phyloP scores from a whole-genome alignment of 2,888 invertebrate genomes.

The Mythimna pallens region DNA sequence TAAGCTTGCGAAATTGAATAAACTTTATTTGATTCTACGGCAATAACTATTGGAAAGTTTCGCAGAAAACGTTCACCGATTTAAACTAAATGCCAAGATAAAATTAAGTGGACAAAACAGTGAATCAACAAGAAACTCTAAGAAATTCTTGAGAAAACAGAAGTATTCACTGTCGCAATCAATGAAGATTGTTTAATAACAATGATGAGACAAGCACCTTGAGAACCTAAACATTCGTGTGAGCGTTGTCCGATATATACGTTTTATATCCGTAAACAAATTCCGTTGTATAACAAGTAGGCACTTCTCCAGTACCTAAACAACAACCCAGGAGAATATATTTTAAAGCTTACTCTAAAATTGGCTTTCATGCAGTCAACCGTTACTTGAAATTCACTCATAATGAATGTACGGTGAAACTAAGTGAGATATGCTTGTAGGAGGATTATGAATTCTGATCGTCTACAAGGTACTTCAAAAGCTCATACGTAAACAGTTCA shows the following conservation, averaged over 20 bases:
- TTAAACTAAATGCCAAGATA: background rate
- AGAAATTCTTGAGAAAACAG: background rate
- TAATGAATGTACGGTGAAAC: slow-evolving; percentile 16
- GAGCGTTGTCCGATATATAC: slow-evolving; percentile 4
- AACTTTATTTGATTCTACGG: background rate
- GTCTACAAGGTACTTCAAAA: slow-evolving; percentile 10
- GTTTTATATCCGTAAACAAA: slow-evolving; percentile 30
- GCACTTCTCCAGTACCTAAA: background rate
- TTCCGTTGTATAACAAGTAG: background rate
- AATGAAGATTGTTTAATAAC: slow-evolving; percentile 38
- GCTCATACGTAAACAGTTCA: background rate
- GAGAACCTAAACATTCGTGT: slow-evolving; percentile 35
- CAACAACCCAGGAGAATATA: slow-evolving; percentile 10
- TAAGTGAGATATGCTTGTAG: slow-evolving; percentile 11
- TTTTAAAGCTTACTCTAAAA: slow-evolving; percentile 23
- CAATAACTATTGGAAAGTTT: slow-evolving; percentile 2
- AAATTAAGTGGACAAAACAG: background rate
- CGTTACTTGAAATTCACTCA: slow-evolving; percentile 16
- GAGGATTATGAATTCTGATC: slow-evolving; percentile 34
- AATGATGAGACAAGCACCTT: slow-evolving; percentile 15
- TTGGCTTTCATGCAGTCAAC: slow-evolving; percentile 14
- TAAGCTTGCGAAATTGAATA: background rate
- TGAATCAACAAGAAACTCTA: background rate
- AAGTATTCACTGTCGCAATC: background rate
- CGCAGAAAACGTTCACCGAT: background rate